A percentile compares a stretch with the other conserved stretches of the same genome.
These are phyloP conservation scores for Ischnura elegans DNA, from an alignment of 2,888 invertebrate species.

Conservation along the genomic window DNA sequence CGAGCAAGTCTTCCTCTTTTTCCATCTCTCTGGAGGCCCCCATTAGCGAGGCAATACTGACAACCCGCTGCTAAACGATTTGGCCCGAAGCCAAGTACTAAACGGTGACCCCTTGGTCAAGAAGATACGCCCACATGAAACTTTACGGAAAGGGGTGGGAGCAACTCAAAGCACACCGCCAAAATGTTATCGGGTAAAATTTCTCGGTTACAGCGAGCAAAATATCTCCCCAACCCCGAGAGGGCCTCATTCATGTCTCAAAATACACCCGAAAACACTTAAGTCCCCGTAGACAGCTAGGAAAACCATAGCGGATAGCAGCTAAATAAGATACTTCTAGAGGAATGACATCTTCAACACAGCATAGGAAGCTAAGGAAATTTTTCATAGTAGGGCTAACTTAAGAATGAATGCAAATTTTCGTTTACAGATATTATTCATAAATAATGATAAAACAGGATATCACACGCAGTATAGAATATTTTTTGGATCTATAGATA, in stretches of 20 bases:
- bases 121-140: neutral
- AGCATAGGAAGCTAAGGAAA: neutral
- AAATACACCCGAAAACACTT: neutral
- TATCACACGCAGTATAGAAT: no score
- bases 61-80: constrained; percentile 11
- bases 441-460: no score
- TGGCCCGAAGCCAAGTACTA: constrained; percentile 17
- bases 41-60: neutral
- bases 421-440: no score
- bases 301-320: neutral
- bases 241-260: neutral
- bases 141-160: neutral
- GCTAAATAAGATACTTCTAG: neutral
- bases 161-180: neutral
- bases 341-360: neutral
- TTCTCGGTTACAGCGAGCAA: neutral
- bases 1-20: neutral
- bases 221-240: neutral
- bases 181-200: neutral
- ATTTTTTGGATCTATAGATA: no score
- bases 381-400: no score
- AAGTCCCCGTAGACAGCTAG: neutral
- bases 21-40: neutral
- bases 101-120: constrained; percentile 43
- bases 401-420: no score